Percentiles rank a stretch among this genome's conserved stretches.
These are phyloP conservation scores for Hoplostethus mediterraneus DNA, from an alignment of 2,797 vertebrate species.

Conservation along the genomic window DNA sequence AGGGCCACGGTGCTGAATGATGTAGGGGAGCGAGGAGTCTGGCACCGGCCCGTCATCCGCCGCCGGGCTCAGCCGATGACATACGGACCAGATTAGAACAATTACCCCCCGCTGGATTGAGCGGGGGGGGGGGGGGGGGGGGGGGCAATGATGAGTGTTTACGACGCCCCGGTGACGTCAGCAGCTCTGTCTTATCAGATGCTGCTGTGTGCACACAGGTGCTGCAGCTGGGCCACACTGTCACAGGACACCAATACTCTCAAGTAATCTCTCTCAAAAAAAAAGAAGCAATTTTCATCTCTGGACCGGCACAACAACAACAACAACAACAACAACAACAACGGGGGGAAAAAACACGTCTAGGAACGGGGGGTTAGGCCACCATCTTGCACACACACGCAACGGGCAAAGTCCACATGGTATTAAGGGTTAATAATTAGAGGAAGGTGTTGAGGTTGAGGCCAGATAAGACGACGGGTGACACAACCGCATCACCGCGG, in stretches of 20 bases:
- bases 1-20: constrained; percentile 40
- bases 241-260: constrained; percentile 18
- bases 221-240: constrained; percentile 14
- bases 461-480: constrained; percentile 36
- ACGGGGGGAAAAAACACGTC: background rate
- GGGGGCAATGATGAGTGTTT: constrained; percentile 51
- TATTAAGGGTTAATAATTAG: background rate
- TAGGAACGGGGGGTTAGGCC: background rate
- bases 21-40: constrained; percentile 16
- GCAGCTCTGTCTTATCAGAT: constrained; percentile 39
- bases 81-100: constrained; percentile 38
- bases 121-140: constrained; percentile 38
- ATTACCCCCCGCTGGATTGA: constrained; percentile 46
- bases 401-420: background rate
- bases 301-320: background rate
- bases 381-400: background rate
- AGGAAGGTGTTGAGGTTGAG: constrained; percentile 30
- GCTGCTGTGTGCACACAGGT: constrained; percentile 22
- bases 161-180: constrained; percentile 35
- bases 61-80: constrained; percentile 19
- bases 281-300: constrained; percentile 11
- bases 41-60: constrained; percentile 21
- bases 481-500: constrained; percentile 16
- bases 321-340: background rate
- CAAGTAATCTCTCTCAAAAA: constrained; percentile 24